These are phyloP conservation scores for Cosmia pyralina DNA, from an alignment of 2,888 invertebrate genomes.

Conservation along the genomic window DNA sequence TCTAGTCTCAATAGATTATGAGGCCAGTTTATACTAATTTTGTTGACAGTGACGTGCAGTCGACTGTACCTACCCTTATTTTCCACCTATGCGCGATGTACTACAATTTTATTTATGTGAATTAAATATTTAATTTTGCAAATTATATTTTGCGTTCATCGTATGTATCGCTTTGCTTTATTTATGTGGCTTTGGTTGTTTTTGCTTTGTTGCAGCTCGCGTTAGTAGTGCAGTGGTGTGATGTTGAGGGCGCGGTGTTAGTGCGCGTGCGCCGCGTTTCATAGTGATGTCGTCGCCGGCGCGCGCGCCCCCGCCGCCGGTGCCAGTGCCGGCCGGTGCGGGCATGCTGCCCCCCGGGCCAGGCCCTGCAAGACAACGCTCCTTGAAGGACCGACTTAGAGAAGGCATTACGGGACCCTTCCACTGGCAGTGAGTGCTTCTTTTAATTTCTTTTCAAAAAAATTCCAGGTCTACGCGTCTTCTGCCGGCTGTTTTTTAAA, in stretches of 20 bases:
- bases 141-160: conserved; percentile 69
- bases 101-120: conserved; percentile 66
- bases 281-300: conserved; percentile 84
- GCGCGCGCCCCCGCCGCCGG: conserved; percentile 81
- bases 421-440: conserved; percentile 94
- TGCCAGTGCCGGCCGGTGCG: conserved; percentile 82
- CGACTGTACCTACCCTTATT: not conserved
- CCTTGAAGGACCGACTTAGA: conserved; percentile 94
- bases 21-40: not conserved
- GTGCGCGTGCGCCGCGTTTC: conserved; percentile 70
- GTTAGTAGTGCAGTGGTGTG: conserved; percentile 85
- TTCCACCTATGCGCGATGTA: conserved; percentile 53
- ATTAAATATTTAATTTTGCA: conserved; percentile 62
- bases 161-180: conserved; percentile 80
- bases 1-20: not conserved
- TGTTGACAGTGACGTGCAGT: not conserved
- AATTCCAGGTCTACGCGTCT: conserved; percentile 49
- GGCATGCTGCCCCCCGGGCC: conserved; percentile 86
- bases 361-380: conserved; percentile 93
- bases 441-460: conserved; percentile 42
- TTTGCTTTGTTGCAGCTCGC: conserved; percentile 87
- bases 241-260: conserved; percentile 78
- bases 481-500: conserved; percentile 1
- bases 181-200: conserved; percentile 87
- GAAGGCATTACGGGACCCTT: conserved; percentile 95